These are phyloP conservation scores for Montipora efflorescens DNA, from an alignment of 64 coral and sea anemone genomes.

Conservation along the genomic window DNA sequence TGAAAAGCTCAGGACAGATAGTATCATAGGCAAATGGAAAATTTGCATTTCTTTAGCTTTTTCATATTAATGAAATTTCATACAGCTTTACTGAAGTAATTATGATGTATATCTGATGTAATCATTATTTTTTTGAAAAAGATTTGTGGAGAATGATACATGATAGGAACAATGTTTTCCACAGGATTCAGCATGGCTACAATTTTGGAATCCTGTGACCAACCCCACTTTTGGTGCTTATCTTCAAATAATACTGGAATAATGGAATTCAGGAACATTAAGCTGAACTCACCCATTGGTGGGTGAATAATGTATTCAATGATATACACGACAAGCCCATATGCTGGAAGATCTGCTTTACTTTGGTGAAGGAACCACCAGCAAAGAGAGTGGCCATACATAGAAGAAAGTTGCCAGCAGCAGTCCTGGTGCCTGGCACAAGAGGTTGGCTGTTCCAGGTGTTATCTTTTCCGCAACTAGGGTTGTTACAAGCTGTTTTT, in stretches of 20 bases:
- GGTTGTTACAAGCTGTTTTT: constrained; percentile 19
- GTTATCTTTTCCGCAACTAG: constrained; percentile 16
- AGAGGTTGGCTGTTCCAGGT: constrained; percentile 68
- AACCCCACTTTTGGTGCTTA: neutral
- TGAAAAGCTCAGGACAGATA: constrained; percentile 3
- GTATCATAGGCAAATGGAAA: neutral
- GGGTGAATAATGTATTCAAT: constrained; percentile 66
- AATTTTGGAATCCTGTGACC: neutral
- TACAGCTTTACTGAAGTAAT: constrained; percentile 6
- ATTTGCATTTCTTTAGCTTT: constrained; percentile 24
- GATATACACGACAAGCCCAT: constrained; percentile 62
- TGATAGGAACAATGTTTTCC: neutral
- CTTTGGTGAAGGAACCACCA: constrained; percentile 34
- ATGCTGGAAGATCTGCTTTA: constrained; percentile 41
- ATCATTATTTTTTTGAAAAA: neutral
- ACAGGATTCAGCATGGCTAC: neutral
- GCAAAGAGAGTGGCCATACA: constrained; percentile 46
- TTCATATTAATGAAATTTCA: constrained; percentile 1
- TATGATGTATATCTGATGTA: neutral
- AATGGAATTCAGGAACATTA: neutral
- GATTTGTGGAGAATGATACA: neutral
- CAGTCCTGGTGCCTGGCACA: constrained; percentile 50
- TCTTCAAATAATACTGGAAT: neutral
- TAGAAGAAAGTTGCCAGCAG: constrained; percentile 61
- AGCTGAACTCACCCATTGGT: constrained; percentile 36